Percentiles rank a stretch among this genome's conserved stretches.
Evolutionary conservation across 2,113 vertebrate genomes (phyloP).

Genomic region (Epinephelus moara): DNA sequence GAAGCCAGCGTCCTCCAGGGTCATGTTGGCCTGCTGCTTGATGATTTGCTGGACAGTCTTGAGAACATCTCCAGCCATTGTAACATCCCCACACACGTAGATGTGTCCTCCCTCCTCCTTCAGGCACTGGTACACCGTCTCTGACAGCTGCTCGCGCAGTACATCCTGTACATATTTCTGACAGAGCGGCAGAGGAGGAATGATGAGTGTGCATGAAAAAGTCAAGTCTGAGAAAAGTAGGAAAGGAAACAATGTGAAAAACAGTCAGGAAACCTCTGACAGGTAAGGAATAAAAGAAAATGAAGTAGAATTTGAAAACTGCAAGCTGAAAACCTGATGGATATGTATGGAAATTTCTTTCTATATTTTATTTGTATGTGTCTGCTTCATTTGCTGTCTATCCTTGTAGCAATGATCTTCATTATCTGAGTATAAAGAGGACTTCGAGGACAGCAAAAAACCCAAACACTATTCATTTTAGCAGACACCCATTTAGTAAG

Average conservation of each 20-base stretch:
- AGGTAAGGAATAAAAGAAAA: not conserved
- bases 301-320: slow-evolving; percentile 19
- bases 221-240: slow-evolving; percentile 13
- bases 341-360: not conserved
- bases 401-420: no score
- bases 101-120: slow-evolving; percentile 95
- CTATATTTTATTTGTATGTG: not conserved
- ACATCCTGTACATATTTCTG: slow-evolving; percentile 99
- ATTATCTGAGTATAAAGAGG: no score
- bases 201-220: slow-evolving; percentile 29
- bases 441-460: no score
- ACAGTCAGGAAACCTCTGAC: not conserved
- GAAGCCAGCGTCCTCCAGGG: slow-evolving; percentile 90
- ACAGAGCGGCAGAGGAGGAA: slow-evolving; percentile 8
- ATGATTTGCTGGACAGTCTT: slow-evolving; percentile 94
- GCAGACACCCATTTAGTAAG: no score
- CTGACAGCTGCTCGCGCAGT: slow-evolving; percentile 93
- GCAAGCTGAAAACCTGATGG: not conserved
- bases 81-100: slow-evolving; percentile 97
- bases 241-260: slow-evolving; percentile 23
- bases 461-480: no score
- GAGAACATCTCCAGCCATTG: slow-evolving; percentile 97
- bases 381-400: no score
- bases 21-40: slow-evolving; percentile 91
- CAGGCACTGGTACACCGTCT: slow-evolving; percentile 89